phyloP scores from a whole-genome alignment of 2,888 invertebrate species.

The Rhabditoides inermis region DNA sequence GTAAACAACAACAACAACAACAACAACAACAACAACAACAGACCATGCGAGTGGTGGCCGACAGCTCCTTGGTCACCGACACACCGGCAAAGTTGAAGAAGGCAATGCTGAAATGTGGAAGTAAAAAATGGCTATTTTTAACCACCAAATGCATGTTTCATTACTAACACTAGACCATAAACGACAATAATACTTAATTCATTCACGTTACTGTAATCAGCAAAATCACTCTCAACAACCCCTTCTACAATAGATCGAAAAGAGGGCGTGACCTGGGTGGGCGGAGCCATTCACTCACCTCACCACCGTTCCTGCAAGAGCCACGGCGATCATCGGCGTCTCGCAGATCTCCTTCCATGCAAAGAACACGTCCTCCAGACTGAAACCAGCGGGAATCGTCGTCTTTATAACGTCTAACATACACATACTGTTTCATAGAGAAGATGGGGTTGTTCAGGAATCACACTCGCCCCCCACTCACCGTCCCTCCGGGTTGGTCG shows the following conservation, averaged over 20 bases:
- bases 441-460: background rate
- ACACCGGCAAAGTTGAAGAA: conserved; percentile 87
- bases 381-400: conserved; percentile 18
- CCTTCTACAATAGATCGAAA: background rate
- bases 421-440: too few species aligned
- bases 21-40: too few species aligned
- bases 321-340: conserved; percentile 62
- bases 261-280: background rate
- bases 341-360: conserved; percentile 74
- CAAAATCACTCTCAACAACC: background rate
- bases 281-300: conserved; percentile 18
- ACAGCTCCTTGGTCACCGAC: conserved; percentile 83
- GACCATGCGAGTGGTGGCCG: conserved; percentile 82
- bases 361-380: conserved; percentile 75
- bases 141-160: too few species aligned
- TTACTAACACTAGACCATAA: too few species aligned
- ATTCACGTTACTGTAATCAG: background rate
- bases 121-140: too few species aligned
- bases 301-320: conserved; percentile 61
- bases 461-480: conserved; percentile 7
- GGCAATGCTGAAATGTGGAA: conserved; percentile 77
- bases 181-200: background rate
- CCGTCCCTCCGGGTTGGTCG: conserved; percentile 62
- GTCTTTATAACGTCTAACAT: conserved; percentile 11
- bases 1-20: too few species aligned